Percentiles rank a stretch among this genome's conserved stretches.
phyloP scores from a whole-genome alignment of 1,140 invertebrate species.

The Cydia splendana region DNA sequence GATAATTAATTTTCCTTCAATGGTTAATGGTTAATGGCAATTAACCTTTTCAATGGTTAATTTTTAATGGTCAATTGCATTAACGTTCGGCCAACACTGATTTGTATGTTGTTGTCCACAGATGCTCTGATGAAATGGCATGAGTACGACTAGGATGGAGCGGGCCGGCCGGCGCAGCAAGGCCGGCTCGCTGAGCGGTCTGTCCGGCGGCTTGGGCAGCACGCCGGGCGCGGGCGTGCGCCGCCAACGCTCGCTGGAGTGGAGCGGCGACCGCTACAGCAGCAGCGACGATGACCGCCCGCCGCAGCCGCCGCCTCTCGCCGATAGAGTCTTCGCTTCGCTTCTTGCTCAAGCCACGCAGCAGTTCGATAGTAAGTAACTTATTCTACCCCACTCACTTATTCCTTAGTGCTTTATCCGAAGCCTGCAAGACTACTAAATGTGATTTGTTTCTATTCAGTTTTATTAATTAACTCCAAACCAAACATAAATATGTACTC shows the following conservation, averaged over 20 bases:
- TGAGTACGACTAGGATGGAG: conserved; percentile 67
- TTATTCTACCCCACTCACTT: neutral
- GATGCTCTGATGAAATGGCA: conserved; percentile 60
- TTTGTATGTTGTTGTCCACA: conserved; percentile 47
- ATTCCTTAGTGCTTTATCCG: neutral
- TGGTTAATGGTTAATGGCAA: no score
- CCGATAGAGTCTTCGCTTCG: conserved; percentile 83
- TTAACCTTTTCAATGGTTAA: no score
- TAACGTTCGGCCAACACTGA: no score
- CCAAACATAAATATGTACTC: neutral
- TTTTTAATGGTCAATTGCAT: no score
- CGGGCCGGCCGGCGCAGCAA: conserved; percentile 69
- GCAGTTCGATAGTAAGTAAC: conserved; percentile 80
- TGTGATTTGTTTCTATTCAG: no score
- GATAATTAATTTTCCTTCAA: no score
- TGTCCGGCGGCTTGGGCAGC: conserved; percentile 51
- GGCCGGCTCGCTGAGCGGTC: conserved; percentile 71
- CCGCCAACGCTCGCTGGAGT: conserved; percentile 83
- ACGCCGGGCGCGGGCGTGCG: conserved; percentile 67
- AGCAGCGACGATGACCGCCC: conserved; percentile 83
- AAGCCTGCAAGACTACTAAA: no score
- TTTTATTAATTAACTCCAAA: no score
- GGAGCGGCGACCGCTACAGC: conserved; percentile 83
- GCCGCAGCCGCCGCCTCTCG: conserved; percentile 79
- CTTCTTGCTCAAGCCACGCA: conserved; percentile 82